Base-by-base conservation (phyloP, 2,797 vertebrate species). In the Oophaga sylvatica region DNA sequence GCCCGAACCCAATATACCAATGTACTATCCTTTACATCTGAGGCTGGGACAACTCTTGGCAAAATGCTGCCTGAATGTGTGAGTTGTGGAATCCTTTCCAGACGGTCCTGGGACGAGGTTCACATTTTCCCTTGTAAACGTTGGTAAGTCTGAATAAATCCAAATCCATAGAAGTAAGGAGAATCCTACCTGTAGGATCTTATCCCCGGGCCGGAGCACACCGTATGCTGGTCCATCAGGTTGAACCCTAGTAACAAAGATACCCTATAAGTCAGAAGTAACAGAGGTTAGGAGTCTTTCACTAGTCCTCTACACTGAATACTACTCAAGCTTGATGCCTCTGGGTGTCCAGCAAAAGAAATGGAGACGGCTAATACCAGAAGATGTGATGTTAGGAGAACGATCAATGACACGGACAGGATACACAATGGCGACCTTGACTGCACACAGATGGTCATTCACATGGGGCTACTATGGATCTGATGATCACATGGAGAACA, bases 241-340 rank as follows among this genome's bases (percentile, higher is more conserved):
- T 96, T 99, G 98, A 98, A 99, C 98, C 98, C 98, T 99, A 99
- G 98, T 99, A 97, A 99, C 98, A 99, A 99, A 99, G 97, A 99
- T 99, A 98, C 98, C 98, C 98, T 99, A 99, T 98, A 98, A 97
- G 97, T 99, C 97, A 99, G 97, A 99, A 99, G 95, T 97, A 97
- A 99, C 97, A 99, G 94, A 97, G 96, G 97, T 99, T 99, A 99
- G 98, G 97, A 97, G 95, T 95, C 96, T 96, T 91, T 92, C 89
- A 92, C 80, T 91, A 91, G 92, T 91, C 92, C 65, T 90, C 92
- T 92, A 91, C 80, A 80, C n/a, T 90, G 73, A 83, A 67, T 83
- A 57, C 41, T 87, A 48, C 82, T 75, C 79, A 84, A 60, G 68
- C 41, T 73, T 88, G 83, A 80, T 88, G 83, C 83, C 83, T 76